Base-by-base conservation (phyloP, 2,797 vertebrate species). In the Peromyscus eremicus region DNA sequence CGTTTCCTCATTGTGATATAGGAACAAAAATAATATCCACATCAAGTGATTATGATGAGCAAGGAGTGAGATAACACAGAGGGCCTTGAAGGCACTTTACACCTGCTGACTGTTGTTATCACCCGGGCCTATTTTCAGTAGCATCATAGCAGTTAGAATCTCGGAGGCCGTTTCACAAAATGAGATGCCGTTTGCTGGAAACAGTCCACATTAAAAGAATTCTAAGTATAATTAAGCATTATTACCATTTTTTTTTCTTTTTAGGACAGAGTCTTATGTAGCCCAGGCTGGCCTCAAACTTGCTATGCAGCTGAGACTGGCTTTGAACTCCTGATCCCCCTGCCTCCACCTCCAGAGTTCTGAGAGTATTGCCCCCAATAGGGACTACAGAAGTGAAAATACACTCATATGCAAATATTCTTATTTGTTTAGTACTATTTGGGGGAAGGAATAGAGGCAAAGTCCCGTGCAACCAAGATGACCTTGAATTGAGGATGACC, bases 1-100 rank as follows among this genome's bases (percentile, higher is more conserved):
- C 68, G 37, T 75, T 82, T 76, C 91, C 87, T 96, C 77, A 25
- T 70, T 62, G 55, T 95, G 94, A 96, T 81, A 85, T 16, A 73
- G 11, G 6, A 43, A 55, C 84, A 90, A 73, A 62, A 84, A 55
- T 75, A 37, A 83, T 46, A 75, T 91, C 46, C 77, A 49, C 64
- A 19, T 88, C 34, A 9, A 81, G 40, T 88, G 52, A 37, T 0
- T 88, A 17, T 70, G 77, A 34, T 27, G 34, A 55, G 32, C 37
- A 68, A 4, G 66, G 87, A 68, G 62, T 82, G 92, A 94, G 66
- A 92, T 70, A 81, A 85, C 23, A 29, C 6, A 88, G 80, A 75
- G 68, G 68, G 93, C 55, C 96, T 95, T 95, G 79, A 87, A 82
- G 81, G 84, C 6, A 34, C 52, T 86, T 60, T 71, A 34, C 68